Evolutionary conservation across 1,140 invertebrate species (phyloP).

Genomic region (Plectrocnemia conspersa): DNA sequence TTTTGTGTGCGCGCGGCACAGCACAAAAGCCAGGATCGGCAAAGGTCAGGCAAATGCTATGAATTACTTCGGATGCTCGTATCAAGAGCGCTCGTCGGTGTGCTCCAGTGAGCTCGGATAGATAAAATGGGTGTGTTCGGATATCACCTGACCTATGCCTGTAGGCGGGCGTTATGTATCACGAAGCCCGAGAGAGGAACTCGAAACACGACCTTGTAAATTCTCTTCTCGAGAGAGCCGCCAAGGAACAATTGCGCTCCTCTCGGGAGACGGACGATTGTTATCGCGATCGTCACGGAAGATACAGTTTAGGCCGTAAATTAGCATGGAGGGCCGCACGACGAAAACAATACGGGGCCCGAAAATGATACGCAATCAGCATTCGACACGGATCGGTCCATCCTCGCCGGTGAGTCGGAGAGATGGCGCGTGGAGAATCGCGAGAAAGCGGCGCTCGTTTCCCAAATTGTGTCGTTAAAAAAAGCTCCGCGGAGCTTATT

Average conservation of each 20-base stretch:
- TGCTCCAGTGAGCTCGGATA: constrained; percentile 14
- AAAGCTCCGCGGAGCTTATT: too few relatives aligned
- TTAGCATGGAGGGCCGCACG: too few relatives aligned
- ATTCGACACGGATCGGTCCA: too few relatives aligned
- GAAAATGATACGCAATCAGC: too few relatives aligned
- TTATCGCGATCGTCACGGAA: constrained; percentile 10
- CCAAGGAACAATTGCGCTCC: constrained; percentile 1
- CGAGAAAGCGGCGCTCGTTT: too few relatives aligned
- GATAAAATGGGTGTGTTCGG: constrained; percentile 26
- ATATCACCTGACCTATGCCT: background rate
- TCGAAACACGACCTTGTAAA: constrained; percentile 11
- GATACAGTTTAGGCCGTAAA: constrained; percentile 18
- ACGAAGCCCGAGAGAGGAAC: constrained; percentile 12
- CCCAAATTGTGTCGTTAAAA: too few relatives aligned
- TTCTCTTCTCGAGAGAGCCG: background rate
- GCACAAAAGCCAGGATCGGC: constrained; percentile 13
- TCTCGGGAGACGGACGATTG: too few relatives aligned
- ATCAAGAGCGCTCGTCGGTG: background rate
- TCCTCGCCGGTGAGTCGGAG: too few relatives aligned
- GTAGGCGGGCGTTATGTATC: constrained; percentile 15
- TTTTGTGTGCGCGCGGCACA: background rate
- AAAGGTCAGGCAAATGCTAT: constrained; percentile 32
- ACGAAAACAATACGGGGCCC: too few relatives aligned
- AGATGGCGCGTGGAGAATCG: too few relatives aligned
- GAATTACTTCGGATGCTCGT: constrained; percentile 31